These are phyloP conservation scores for Trinectes maculatus DNA, from an alignment of 2,113 vertebrate species.

Conservation along the genomic window DNA sequence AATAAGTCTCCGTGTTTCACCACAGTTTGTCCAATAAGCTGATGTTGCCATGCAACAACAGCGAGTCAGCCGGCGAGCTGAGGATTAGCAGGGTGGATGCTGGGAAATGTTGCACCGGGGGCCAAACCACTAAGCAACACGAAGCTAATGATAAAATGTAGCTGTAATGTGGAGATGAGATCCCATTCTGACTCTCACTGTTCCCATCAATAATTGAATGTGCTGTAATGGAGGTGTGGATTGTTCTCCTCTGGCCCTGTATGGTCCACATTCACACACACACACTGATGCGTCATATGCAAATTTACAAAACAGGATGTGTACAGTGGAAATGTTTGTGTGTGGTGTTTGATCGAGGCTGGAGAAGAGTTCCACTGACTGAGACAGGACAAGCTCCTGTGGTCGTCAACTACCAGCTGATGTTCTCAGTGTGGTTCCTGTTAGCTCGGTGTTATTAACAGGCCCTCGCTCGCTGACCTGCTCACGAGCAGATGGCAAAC, in stretches of 20 bases:
- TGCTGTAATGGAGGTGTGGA: not conserved
- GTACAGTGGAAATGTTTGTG: too few species aligned
- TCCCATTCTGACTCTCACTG: not conserved
- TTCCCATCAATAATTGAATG: slow-evolving; percentile 1
- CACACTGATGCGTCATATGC: too few species aligned
- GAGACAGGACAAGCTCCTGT: too few species aligned
- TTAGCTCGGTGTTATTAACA: slow-evolving; percentile 59
- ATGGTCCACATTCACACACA: not conserved
- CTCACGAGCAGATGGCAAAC: slow-evolving; percentile 60
- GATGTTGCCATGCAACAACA: slow-evolving; percentile 51
- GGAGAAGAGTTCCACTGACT: too few species aligned
- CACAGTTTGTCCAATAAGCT: slow-evolving; percentile 15
- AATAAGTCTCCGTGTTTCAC: slow-evolving; percentile 33
- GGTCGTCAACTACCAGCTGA: too few species aligned
- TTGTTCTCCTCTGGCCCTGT: not conserved
- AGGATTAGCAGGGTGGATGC: slow-evolving; percentile 3
- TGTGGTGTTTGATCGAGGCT: slow-evolving; percentile 43
- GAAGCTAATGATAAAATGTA: not conserved
- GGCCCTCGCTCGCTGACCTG: slow-evolving; percentile 33
- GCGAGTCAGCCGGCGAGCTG: not conserved
- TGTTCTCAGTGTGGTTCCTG: slow-evolving; percentile 12
- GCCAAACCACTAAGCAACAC: not conserved
- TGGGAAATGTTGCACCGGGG: slow-evolving; percentile 32
- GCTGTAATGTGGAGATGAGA: not conserved
- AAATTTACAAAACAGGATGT: too few species aligned